Evolutionary conservation across 2,797 vertebrate genomes (phyloP).

Genomic region (Schizothorax lantsangensis): DNA sequence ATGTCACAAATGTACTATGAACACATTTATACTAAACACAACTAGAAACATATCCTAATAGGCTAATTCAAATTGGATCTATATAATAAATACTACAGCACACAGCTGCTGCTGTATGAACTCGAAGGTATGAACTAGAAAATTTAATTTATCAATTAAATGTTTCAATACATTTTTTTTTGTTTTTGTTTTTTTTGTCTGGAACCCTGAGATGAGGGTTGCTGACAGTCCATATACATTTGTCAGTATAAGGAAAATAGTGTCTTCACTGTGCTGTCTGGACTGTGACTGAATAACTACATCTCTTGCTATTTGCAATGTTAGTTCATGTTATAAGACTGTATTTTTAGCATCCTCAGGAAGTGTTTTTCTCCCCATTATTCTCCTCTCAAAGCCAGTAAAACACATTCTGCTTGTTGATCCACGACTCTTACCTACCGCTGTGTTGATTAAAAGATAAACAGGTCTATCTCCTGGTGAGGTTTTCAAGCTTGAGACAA

Average conservation of each 20-base stretch:
- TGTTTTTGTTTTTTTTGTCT: neutral
- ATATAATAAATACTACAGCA: too few relatives aligned
- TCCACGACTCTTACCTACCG: neutral
- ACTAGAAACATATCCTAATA: neutral
- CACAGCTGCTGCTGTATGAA: too few relatives aligned
- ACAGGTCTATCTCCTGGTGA: slow-evolving; percentile 4
- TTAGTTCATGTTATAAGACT: neutral
- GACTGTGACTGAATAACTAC: neutral
- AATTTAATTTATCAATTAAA: too few relatives aligned
- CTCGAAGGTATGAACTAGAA: too few relatives aligned
- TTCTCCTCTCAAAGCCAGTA: neutral
- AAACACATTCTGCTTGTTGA: neutral
- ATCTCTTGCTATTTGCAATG: neutral
- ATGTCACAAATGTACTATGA: neutral
- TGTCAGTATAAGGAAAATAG: neutral
- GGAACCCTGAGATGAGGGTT: neutral
- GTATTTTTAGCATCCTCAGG: neutral
- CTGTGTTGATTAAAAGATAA: slow-evolving; percentile 33
- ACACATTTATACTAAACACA: neutral
- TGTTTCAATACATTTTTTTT: too few relatives aligned
- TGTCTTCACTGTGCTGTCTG: neutral
- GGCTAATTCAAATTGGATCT: neutral
- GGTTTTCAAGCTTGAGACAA: slow-evolving; percentile 23
- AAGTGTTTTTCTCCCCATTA: neutral
- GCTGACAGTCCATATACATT: neutral